phyloP scores from a whole-genome alignment of 2,888 invertebrate species.

The Andrena hattorfiana region DNA sequence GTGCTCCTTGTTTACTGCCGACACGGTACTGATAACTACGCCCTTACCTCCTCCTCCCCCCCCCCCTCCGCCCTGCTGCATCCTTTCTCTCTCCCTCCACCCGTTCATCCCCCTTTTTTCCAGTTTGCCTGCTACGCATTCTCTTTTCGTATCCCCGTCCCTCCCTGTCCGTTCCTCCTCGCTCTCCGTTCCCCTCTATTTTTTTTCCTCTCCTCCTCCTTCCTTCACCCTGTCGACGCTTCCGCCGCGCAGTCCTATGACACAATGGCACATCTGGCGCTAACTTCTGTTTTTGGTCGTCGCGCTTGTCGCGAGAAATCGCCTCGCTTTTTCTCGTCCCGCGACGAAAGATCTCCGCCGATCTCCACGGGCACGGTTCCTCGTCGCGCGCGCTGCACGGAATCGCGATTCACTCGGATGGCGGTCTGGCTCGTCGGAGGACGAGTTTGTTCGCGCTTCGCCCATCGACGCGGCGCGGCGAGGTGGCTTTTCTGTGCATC shows the following conservation, averaged over 20 bases:
- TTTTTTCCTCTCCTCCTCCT: background rate
- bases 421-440: background rate
- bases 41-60: constrained; percentile 30
- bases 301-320: constrained; percentile 53
- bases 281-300: constrained; percentile 52
- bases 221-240: constrained; percentile 36
- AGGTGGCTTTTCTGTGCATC: constrained; percentile 13
- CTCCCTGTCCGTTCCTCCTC: constrained; percentile 37
- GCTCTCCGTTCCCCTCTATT: background rate
- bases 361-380: constrained; percentile 21
- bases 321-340: constrained; percentile 24
- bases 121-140: constrained; percentile 19
- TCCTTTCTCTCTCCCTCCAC: background rate
- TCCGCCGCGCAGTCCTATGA: constrained; percentile 37
- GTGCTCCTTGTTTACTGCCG: constrained; percentile 42
- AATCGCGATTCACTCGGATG: constrained; percentile 10
- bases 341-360: constrained; percentile 17
- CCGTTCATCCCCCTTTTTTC: constrained; percentile 3
- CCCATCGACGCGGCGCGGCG: constrained; percentile 26
- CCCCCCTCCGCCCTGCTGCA: constrained; percentile 2
- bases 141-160: constrained; percentile 22
- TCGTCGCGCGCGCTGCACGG: background rate
- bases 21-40: constrained; percentile 43
- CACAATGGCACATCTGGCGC: constrained; percentile 75
- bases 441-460: constrained; percentile 22